phyloP scores from a whole-genome alignment of 2,797 vertebrate species.

The Pelobates cultripes region DNA sequence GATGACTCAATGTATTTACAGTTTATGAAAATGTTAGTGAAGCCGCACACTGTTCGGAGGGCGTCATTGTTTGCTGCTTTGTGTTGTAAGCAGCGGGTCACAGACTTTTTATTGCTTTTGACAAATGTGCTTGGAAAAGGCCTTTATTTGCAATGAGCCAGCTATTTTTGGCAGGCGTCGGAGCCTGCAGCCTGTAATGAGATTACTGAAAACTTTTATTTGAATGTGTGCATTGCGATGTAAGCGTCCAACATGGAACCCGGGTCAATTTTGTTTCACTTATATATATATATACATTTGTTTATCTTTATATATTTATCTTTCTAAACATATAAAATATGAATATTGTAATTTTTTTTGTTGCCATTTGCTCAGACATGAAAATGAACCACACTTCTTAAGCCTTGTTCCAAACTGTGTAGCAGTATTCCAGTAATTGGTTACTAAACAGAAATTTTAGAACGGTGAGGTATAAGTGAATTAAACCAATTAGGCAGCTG shows the following conservation, averaged over 20 bases:
- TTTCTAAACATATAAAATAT: too few species aligned
- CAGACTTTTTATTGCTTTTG: slow-evolving; percentile 38
- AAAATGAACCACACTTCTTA: too few species aligned
- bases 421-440: too few species aligned
- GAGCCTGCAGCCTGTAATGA: slow-evolving; percentile 43
- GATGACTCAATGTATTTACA: background rate
- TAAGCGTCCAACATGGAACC: background rate
- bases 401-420: too few species aligned
- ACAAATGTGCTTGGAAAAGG: slow-evolving; percentile 30
- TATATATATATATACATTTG: too few species aligned
- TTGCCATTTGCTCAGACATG: too few species aligned
- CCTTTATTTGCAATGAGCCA: slow-evolving; percentile 1
- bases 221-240: slow-evolving; percentile 30
- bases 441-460: too few species aligned
- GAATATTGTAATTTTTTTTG: too few species aligned
- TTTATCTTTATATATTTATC: too few species aligned
- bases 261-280: too few species aligned
- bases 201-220: slow-evolving; percentile 32
- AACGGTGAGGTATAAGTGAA: too few species aligned
- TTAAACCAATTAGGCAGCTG: too few species aligned
- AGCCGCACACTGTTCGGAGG: background rate
- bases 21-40: background rate
- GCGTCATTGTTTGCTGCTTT: slow-evolving; percentile 16
- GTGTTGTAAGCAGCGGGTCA: background rate
- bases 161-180: slow-evolving; percentile 22